These are phyloP conservation scores for Hypselothyrea guttata DNA, from an alignment of 2,888 invertebrate genomes.

Conservation along the genomic window DNA sequence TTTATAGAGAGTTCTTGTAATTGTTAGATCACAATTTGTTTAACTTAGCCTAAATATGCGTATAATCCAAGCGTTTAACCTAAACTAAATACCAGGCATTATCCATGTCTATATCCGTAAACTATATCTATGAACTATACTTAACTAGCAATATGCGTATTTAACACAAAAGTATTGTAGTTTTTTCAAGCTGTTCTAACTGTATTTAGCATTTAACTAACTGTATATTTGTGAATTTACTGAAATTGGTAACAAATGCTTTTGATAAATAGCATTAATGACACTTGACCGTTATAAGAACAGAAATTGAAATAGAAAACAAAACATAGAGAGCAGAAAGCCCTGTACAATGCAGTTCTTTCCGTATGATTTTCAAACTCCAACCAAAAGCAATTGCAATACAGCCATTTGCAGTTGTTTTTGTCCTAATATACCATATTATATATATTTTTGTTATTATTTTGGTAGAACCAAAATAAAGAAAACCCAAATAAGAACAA, in stretches of 20 bases:
- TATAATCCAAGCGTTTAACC: constrained; percentile 4
- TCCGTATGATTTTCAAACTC: not conserved
- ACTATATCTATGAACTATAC: not conserved
- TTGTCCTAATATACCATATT: constrained; percentile 19
- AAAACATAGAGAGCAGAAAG: too few species aligned
- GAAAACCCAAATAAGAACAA: constrained; percentile 15
- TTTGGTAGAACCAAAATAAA: constrained; percentile 56
- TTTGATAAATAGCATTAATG: constrained; percentile 48
- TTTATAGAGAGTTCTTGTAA: constrained; percentile 21
- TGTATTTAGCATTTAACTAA: constrained; percentile 4
- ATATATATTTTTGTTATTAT: constrained; percentile 31
- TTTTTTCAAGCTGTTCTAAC: constrained; percentile 3
- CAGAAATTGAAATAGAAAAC: too few species aligned
- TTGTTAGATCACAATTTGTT: constrained; percentile 42
- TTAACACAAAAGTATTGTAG: constrained; percentile 6
- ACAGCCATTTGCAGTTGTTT: constrained; percentile 74
- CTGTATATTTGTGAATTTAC: constrained; percentile 35
- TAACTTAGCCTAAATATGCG: constrained; percentile 20
- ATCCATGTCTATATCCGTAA: too few species aligned
- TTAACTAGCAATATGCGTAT: not conserved
- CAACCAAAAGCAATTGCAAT: constrained; percentile 56
- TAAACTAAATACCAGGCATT: too few species aligned
- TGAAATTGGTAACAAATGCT: constrained; percentile 67
- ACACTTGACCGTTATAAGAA: constrained; percentile 8
- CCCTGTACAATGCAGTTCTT: constrained; percentile 64